These are phyloP conservation scores for Troides aeacus DNA, from an alignment of 2,888 invertebrate genomes.

Conservation along the genomic window DNA sequence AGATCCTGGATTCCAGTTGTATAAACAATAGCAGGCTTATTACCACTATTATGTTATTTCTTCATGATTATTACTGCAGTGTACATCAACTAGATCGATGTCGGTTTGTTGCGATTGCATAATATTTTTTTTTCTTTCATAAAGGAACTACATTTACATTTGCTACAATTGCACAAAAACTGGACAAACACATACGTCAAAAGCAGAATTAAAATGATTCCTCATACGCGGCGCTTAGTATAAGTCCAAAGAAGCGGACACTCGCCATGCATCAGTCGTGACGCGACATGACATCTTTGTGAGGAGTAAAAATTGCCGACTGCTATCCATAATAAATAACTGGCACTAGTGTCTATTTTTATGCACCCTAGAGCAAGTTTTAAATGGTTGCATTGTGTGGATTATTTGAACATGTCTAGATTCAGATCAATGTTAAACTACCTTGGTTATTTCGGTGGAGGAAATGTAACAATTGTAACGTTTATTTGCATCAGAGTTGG, in stretches of 20 bases:
- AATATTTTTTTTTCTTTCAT: conserved; percentile 9
- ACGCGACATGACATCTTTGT: conserved; percentile 47
- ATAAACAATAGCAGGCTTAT: no score
- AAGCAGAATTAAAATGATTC: conserved; percentile 50
- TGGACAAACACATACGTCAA: conserved; percentile 43
- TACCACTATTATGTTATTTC: no score
- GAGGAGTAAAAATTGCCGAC: conserved; percentile 61
- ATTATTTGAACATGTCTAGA: conserved; percentile 21
- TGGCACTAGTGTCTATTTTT: conserved; percentile 35
- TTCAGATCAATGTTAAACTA: background rate
- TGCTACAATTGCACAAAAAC: conserved; percentile 30
- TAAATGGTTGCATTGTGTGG: conserved; percentile 32
- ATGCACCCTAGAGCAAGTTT: conserved; percentile 36
- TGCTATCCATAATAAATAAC: conserved; percentile 38
- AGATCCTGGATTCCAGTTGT: no score
- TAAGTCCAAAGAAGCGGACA: conserved; percentile 63
- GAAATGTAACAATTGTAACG: background rate
- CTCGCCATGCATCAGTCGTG: conserved; percentile 57
- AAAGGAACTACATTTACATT: conserved; percentile 28
- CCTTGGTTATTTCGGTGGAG: background rate
- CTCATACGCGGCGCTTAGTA: conserved; percentile 58
- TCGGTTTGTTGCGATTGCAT: conserved; percentile 1
- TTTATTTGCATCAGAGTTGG: background rate
- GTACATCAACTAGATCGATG: background rate
- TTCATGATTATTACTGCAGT: background rate